Evolutionary conservation across 2,797 vertebrate genomes (phyloP), one percentile per base, ranked within the genome.

Genomic region (Lagocephalus sceleratus): DNA sequence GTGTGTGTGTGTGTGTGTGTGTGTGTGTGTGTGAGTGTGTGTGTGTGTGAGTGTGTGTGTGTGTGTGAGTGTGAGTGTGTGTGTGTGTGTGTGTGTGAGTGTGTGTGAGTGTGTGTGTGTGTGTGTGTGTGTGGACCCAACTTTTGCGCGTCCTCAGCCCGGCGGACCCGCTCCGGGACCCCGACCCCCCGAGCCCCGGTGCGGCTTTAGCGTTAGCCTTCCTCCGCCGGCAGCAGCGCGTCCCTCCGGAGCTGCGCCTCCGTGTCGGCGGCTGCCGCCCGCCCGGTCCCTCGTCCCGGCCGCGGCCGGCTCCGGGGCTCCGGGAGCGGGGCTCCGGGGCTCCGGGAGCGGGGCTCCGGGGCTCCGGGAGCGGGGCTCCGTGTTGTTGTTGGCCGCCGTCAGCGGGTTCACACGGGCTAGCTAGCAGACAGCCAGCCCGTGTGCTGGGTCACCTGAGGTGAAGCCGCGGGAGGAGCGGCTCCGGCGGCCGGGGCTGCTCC

Each of bases 361-460:
- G 6, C 17, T 17, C 20, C 48, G 3, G 0, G 59, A 44, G 40
- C 2, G 12, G 57, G 62, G 54, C 22, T 7, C 68, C 25, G 67
- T 57, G 75, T 51, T 64, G 74, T 44, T 63, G 39, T 51, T 54
- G 50, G 40, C 70, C 65, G 73, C 75, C 46, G 71, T 2, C 41
- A 0, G 73, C 3, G 1, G 68, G 81, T 73, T 76, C 76, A 75
- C 20, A 6, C 76, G 60, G 76, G 79, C 58, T 57, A 75, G 82
- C 73, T 66, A 76, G 81, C 83, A 79, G 76, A 70, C 82, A 75
- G 76, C 47, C 78, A 25, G 82, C 71, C 73, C 72, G 76, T 59
- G 75, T 64, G 74, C 1, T 15, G 81, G 84, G 83, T 87, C 83
- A 86, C 77, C 76, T 78, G 80, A 86, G 86, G 86, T 88, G 79